phyloP scores from a whole-genome alignment of 2,888 invertebrate species.

The Microdon myrmicae region DNA sequence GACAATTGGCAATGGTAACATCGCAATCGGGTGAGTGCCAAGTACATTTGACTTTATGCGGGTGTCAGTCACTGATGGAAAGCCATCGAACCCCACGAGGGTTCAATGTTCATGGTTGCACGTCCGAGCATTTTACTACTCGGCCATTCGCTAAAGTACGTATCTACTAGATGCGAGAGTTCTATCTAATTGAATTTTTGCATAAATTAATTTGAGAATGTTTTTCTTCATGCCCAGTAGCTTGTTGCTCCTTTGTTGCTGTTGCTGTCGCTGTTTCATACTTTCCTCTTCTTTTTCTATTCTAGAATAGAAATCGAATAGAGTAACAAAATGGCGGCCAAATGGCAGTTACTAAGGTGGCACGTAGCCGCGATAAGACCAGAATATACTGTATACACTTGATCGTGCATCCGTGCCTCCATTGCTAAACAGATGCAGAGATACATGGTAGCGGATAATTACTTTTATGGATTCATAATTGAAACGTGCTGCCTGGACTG shows the following conservation, averaged over 20 bases:
- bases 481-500: constrained; percentile 45
- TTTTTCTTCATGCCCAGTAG: neutral
- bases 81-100: constrained; percentile 38
- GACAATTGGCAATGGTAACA: constrained; percentile 50
- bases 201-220: constrained; percentile 35
- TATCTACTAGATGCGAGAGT: neutral
- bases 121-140: constrained; percentile 3
- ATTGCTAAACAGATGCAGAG: constrained; percentile 17
- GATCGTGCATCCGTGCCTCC: constrained; percentile 10
- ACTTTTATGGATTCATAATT: constrained; percentile 51
- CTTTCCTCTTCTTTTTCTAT: constrained; percentile 6
- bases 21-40: constrained; percentile 48
- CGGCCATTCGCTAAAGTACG: neutral
- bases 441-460: constrained; percentile 42
- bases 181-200: constrained; percentile 38
- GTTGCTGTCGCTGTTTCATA: constrained; percentile 5
- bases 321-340: neutral
- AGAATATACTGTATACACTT: constrained; percentile 14
- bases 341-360: constrained; percentile 8
- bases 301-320: neutral
- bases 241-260: constrained; percentile 4
- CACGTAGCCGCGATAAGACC: constrained; percentile 27
- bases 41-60: constrained; percentile 50
- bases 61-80: constrained; percentile 47
- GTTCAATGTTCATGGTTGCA: constrained; percentile 39